Conservation (phyloP, 1,140 invertebrate species). For the Leptinotarsa undecemlineata region DNA sequence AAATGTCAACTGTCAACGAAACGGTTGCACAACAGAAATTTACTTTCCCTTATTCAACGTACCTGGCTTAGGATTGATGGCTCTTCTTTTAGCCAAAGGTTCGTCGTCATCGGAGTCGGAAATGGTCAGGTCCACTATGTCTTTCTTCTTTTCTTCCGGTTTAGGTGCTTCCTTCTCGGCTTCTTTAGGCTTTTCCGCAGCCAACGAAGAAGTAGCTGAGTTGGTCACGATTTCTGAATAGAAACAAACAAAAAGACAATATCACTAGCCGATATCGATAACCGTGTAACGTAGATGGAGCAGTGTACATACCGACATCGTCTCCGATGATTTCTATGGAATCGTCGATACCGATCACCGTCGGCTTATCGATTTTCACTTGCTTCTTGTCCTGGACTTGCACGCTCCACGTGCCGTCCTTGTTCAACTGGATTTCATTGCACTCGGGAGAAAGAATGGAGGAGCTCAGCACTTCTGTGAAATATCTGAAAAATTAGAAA, state of each 20-base stretch:
- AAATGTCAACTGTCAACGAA: no score
- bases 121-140: constrained; percentile 52
- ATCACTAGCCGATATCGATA: no score
- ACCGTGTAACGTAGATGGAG: no score
- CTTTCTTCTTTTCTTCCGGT: constrained; percentile 40
- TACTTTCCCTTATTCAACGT: constrained; percentile 24
- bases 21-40: no score
- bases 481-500: constrained; percentile 63
- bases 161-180: neutral
- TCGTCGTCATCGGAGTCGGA: constrained; percentile 55
- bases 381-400: constrained; percentile 65
- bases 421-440: constrained; percentile 84
- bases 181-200: constrained; percentile 39
- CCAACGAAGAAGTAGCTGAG: constrained; percentile 36
- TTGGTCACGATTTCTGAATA: constrained; percentile 42
- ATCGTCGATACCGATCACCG: constrained; percentile 46
- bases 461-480: constrained; percentile 79
- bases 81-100: constrained; percentile 50
- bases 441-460: constrained; percentile 67
- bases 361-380: constrained; percentile 42
- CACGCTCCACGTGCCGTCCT: constrained; percentile 89
- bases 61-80: constrained; percentile 52
- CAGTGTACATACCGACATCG: constrained; percentile 52
- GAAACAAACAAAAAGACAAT: no score
- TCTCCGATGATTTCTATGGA: constrained; percentile 61